Conservation (phyloP, 2,888 invertebrate species). For the Cephus runcator region DNA sequence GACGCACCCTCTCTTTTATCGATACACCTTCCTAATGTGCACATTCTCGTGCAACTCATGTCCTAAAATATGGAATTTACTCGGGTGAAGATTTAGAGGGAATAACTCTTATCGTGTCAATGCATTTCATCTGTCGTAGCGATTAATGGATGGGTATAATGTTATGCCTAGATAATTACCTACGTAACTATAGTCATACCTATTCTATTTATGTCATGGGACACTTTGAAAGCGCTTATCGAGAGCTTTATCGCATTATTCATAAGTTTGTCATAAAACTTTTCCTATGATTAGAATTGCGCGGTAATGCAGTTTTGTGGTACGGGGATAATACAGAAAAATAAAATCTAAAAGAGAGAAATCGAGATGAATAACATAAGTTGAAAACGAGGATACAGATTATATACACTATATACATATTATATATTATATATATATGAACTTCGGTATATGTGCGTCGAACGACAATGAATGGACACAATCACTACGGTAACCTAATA, state of each 20-base stretch:
- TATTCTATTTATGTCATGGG: background rate
- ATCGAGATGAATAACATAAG: constrained; percentile 6
- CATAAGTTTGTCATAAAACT: background rate
- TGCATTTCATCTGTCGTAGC: background rate
- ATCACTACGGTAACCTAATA: constrained; percentile 15
- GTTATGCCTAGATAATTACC: background rate
- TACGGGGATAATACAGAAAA: background rate
- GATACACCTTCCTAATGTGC: background rate
- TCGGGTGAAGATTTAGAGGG: background rate
- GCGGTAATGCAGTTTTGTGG: background rate
- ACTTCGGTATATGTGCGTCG: background rate
- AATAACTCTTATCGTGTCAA: background rate
- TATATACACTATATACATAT: constrained; percentile 7
- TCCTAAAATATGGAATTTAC: background rate
- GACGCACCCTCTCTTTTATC: background rate
- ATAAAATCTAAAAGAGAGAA: background rate
- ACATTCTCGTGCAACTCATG: background rate
- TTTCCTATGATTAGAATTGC: background rate
- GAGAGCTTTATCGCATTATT: background rate
- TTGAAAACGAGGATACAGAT: constrained; percentile 5
- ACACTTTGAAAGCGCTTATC: background rate
- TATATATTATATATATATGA: background rate
- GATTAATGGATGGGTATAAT: background rate
- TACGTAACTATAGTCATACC: background rate
- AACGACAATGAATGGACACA: constrained; percentile 12